Evolutionary conservation across 1,140 invertebrate species (phyloP), one percentile per base, ranked within the genome.

Genomic region (Melitaea cinxia): DNA sequence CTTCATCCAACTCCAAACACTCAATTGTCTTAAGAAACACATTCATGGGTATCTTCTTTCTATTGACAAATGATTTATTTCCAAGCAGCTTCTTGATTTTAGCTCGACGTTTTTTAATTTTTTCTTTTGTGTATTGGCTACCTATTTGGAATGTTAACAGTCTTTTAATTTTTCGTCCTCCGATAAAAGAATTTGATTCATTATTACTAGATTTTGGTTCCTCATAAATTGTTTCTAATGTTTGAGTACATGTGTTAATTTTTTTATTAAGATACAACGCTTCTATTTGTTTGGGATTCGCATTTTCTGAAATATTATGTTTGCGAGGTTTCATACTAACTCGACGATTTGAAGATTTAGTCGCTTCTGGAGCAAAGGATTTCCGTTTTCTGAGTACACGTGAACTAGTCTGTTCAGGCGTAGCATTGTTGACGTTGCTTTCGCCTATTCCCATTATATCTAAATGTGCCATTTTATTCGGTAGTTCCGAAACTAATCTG

Each of bases 11-110:
- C 28, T 90, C 85, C n/a, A 88, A 67, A 68, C 83, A 84, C 68
- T 89, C 83, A 59, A 90, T 87, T 24, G 77, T 87, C 77, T 90
- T 80, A 6, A 88, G 74, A 68, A 90, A 88, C 35, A 89, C 86
- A 78, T 83, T 73, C 88, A 90, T 90, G 24, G 88, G 85, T 61
- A 90, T 90, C 74, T 87, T 89, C 62, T 90, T 90, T 72, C 86
- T 85, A 59, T 89, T 91, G 6, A 91, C 66, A 65, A 85, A 88
- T 74, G 86, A 73, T 72, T 86, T 88, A 65, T 85, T 91, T 12
- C 88, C 88, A 39, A 89, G 57, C 12, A 90, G 66, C 61, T 89
- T 91, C 61, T 91, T 89, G 14, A 89, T 91, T 72, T 91, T 91
- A 52, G 86, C 88, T 60, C 88, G 82, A 26, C 88, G 81, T 62